These are phyloP conservation scores for Podargus strigoides DNA, from an alignment of 2,797 vertebrate species.

Conservation along the genomic window DNA sequence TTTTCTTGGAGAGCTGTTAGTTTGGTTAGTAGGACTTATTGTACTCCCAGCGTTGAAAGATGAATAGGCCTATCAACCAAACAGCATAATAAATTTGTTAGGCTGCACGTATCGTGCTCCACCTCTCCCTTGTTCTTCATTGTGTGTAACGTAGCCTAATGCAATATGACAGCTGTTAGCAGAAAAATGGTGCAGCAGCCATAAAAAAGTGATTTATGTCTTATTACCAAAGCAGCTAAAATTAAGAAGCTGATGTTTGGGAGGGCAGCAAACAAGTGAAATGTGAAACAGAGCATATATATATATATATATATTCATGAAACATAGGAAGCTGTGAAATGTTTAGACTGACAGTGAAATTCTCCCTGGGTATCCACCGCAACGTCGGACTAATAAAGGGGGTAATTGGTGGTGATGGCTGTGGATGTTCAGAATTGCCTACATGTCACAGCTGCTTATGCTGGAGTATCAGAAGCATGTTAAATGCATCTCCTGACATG, in stretches of 20 bases:
- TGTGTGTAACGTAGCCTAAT: conserved; percentile 23
- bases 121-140: conserved; percentile 37
- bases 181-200: conserved; percentile 58
- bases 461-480: conserved; percentile 3
- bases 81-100: conserved; percentile 62
- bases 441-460: conserved; percentile 24
- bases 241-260: conserved; percentile 39
- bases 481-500: conserved; percentile 27
- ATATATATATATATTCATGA: conserved; percentile 4
- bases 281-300: conserved; percentile 5
- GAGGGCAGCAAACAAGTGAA: conserved; percentile 51
- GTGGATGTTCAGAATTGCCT: conserved; percentile 49
- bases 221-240: conserved; percentile 51
- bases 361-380: conserved; percentile 29
- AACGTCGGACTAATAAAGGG: conserved; percentile 43
- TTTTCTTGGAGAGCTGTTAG: conserved; percentile 54
- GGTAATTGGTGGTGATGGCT: conserved; percentile 61
- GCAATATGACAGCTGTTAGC: conserved; percentile 60
- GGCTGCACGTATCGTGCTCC: conserved; percentile 17
- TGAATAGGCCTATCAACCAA: conserved; percentile 34
- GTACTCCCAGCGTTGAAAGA: conserved; percentile 43
- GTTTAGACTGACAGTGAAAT: conserved; percentile 47
- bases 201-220: conserved; percentile 68
- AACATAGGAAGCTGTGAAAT: conserved; percentile 43
- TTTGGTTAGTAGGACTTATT: conserved; percentile 53